Conservation (phyloP, 2,797 vertebrate genomes). For the Parotocinclus haroldoi region DNA sequence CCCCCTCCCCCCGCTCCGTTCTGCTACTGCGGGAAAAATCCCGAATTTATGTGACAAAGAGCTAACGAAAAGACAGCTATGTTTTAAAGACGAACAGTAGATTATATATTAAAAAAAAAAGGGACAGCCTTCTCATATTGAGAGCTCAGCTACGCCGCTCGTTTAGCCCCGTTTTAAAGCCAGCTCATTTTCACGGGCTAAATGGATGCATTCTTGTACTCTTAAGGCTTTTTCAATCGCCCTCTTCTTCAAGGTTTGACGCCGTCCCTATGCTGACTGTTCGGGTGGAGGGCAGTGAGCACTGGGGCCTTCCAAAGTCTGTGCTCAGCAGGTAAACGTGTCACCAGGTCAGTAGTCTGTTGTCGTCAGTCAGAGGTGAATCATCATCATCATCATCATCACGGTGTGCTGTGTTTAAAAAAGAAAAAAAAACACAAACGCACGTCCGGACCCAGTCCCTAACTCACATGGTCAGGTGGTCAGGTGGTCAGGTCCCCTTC, state of each 20-base stretch:
- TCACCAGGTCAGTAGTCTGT: too few relatives aligned
- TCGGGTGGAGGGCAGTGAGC: slow-evolving; percentile 13
- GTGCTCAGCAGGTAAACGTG: too few relatives aligned
- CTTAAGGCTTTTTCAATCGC: slow-evolving; percentile 61
- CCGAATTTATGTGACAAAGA: slow-evolving; percentile 61
- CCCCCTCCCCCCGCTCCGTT: slow-evolving; percentile 70
- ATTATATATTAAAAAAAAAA: slow-evolving; percentile 62
- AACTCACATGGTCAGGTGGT: slow-evolving; percentile 1
- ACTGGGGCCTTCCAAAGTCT: slow-evolving; percentile 5
- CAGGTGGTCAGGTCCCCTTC: slow-evolving; percentile 21
- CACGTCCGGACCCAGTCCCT: too few relatives aligned
- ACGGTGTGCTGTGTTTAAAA: too few relatives aligned
- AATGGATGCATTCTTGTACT: slow-evolving; percentile 44
- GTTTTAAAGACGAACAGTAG: slow-evolving; percentile 71
- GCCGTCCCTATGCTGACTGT: slow-evolving; percentile 23
- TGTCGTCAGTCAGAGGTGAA: too few relatives aligned
- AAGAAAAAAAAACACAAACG: too few relatives aligned
- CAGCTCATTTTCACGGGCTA: slow-evolving; percentile 45
- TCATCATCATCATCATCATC: too few relatives aligned
- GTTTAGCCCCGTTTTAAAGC: slow-evolving; percentile 76
- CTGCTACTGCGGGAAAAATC: slow-evolving; percentile 78
- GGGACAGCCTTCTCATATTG: slow-evolving; percentile 99
- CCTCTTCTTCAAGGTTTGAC: slow-evolving; percentile 13
- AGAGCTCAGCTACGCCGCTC: slow-evolving; percentile 99
- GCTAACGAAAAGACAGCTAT: slow-evolving; percentile 78